These are phyloP conservation scores for Carcina quercana DNA, from an alignment of 2,888 invertebrate species.

Conservation along the genomic window DNA sequence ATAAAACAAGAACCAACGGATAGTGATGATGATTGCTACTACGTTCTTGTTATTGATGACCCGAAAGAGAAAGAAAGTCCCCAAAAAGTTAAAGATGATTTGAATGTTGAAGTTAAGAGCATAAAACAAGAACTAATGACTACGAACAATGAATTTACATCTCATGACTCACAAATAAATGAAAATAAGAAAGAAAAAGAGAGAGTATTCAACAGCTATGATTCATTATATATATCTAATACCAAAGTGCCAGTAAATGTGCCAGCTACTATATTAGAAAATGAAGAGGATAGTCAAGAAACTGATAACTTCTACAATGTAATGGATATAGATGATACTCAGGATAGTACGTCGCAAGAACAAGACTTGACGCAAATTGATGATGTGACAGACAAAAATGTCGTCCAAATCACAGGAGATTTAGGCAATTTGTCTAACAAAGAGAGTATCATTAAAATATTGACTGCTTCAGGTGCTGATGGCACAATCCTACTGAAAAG, in stretches of 20 bases:
- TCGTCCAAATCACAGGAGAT: constrained; percentile 20
- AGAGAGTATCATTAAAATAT: constrained; percentile 49
- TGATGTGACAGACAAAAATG: constrained; percentile 23
- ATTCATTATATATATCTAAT: constrained; percentile 41
- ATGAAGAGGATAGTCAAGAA: constrained; percentile 54
- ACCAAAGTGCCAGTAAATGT: constrained; percentile 51
- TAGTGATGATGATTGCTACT: constrained; percentile 64
- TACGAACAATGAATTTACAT: constrained; percentile 9
- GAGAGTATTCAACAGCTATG: constrained; percentile 44
- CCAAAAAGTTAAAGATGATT: constrained; percentile 6
- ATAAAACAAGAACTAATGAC: constrained; percentile 10
- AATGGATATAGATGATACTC: constrained; percentile 39
- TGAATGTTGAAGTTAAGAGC: constrained; percentile 19
- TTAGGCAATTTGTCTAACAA: constrained; percentile 19
- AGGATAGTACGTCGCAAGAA: constrained; percentile 32
- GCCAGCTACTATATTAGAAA: constrained; percentile 62
- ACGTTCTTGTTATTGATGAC: constrained; percentile 63
- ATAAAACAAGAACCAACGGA: constrained; percentile 58
- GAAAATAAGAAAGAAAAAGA: constrained; percentile 6
- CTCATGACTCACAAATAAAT: constrained; percentile 4
- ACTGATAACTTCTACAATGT: constrained; percentile 22
- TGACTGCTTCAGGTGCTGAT: constrained; percentile 43
- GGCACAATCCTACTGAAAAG: constrained; percentile 51
- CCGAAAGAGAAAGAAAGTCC: constrained; percentile 30
- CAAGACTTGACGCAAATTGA: constrained; percentile 20